These are phyloP conservation scores for Chydorus sphaericus DNA, from an alignment of 2,888 invertebrate genomes.

Conservation along the genomic window DNA sequence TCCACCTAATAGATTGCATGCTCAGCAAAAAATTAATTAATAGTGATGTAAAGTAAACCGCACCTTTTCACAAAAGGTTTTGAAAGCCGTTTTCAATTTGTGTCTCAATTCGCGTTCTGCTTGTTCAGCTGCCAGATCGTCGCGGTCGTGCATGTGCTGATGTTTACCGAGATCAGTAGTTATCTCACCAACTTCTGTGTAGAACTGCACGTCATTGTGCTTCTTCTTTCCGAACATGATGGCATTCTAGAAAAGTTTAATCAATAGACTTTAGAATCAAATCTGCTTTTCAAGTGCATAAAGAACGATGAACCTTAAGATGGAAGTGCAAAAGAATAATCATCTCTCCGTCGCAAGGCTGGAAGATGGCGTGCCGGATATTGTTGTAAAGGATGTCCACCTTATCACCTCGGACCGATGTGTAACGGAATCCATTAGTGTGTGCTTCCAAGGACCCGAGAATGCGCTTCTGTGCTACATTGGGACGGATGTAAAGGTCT, in stretches of 20 bases:
- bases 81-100: constrained; percentile 93
- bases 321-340: constrained; percentile 98
- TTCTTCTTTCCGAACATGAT: constrained; percentile 99
- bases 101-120: constrained; percentile 91
- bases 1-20: constrained; percentile 44
- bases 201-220: constrained; percentile 97
- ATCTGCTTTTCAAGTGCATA: neutral
- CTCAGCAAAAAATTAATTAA: constrained; percentile 11
- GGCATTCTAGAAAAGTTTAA: constrained; percentile 49
- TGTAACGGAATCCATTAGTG: constrained; percentile 89
- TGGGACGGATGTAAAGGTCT: constrained; percentile 96
- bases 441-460: constrained; percentile 89
- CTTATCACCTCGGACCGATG: constrained; percentile 98
- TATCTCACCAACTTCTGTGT: constrained; percentile 98
- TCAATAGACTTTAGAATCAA: neutral
- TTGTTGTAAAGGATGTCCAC: constrained; percentile 98
- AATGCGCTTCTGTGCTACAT: constrained; percentile 92
- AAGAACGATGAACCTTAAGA: constrained; percentile 47
- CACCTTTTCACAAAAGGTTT: constrained; percentile 93
- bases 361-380: constrained; percentile 98
- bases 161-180: constrained; percentile 98
- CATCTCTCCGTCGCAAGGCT: constrained; percentile 99
- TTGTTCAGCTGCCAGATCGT: constrained; percentile 97
- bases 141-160: constrained; percentile 99
- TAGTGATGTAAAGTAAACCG: neutral